Evolutionary conservation across 23 tunicate species (phyloP), one percentile per base, ranked within the genome.

Genomic region (Clavelina lepadiformis): DNA sequence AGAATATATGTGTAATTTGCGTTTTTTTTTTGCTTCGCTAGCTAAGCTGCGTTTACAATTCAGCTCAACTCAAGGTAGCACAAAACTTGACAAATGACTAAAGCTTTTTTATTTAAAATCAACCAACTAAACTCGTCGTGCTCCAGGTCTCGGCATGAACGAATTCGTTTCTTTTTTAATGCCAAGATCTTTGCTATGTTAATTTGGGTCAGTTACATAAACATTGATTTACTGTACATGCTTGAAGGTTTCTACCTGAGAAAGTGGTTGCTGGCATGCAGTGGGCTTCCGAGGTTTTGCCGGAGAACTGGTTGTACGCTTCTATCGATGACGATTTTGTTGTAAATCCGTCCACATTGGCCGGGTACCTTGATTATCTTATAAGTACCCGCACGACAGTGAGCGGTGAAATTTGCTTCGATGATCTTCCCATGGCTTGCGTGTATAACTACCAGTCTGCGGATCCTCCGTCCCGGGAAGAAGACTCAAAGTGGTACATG

Each of bases 261-360:
- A 72, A 72, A 41, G 68, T 72, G 11, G 36, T 72, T 15, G 78
- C 78, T 6, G 68, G 78, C 31, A 72, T 72, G 78, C 78, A 72
- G 35, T 72, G 78, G 78, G 68, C 78, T 36, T 58, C 78, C 20
- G 35, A 20, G 35, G 19, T 5, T 29, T 18, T 72, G 3, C 78
- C 78, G 24, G 21, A n/a, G 4, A 21, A 72, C n/a, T 72, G 68
- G 78, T 3, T 72, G 3, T 72, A 72, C 38, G 49, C 68, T 35
- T 72, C 78, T 5, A 23, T 72, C 2, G 78, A 72, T 38, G 78
- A 72, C 25, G 78, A 72, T 25, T 13, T 72, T 5, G 54, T n/a
- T 7, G 26, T 63, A 8, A 35, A 63, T 22, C 51, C n/a, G 29
- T 11, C 22, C 5, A 35, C 13, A 5, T 29, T 63, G 50, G 51